Conservation (phyloP, 2,888 invertebrate species). For the Melanostoma scalare region DNA sequence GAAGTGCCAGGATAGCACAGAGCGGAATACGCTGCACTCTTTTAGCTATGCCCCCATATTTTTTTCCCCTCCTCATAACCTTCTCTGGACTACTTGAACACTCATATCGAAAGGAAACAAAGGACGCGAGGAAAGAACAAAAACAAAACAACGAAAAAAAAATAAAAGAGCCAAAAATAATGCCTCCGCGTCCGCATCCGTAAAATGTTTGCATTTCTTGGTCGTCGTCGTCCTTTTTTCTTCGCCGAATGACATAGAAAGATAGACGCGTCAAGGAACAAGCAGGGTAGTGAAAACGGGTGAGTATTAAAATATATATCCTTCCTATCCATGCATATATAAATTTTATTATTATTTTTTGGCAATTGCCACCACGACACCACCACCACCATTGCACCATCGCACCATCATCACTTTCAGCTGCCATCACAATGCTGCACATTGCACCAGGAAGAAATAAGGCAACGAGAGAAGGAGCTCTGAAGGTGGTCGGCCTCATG, state of each 20-base stretch:
- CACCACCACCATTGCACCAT: neutral
- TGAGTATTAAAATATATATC: constrained; percentile 60
- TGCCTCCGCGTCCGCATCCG: constrained; percentile 61
- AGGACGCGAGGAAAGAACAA: constrained; percentile 46
- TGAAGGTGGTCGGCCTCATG: constrained; percentile 25
- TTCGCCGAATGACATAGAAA: constrained; percentile 55
- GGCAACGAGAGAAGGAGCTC: constrained; percentile 23
- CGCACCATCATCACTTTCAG: constrained; percentile 44
- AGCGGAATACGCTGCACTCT: constrained; percentile 24
- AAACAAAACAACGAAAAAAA: constrained; percentile 28
- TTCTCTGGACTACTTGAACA: constrained; percentile 50
- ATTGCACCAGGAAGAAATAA: constrained; percentile 33
- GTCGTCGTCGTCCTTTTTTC: constrained; percentile 48
- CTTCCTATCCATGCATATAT: constrained; percentile 46
- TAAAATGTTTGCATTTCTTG: constrained; percentile 70
- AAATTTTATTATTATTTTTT: constrained; percentile 68
- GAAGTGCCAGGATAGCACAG: constrained; percentile 72
- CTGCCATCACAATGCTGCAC: constrained; percentile 54
- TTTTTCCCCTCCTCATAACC: neutral
- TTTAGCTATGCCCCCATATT: neutral
- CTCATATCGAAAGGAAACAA: constrained; percentile 64
- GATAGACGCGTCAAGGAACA: constrained; percentile 24
- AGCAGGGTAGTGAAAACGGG: neutral
- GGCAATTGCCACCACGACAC: constrained; percentile 46
- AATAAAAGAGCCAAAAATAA: constrained; percentile 48